Evolutionary conservation across 2,888 invertebrate genomes (phyloP).

Genomic region (Synanthedon formicaeformis): DNA sequence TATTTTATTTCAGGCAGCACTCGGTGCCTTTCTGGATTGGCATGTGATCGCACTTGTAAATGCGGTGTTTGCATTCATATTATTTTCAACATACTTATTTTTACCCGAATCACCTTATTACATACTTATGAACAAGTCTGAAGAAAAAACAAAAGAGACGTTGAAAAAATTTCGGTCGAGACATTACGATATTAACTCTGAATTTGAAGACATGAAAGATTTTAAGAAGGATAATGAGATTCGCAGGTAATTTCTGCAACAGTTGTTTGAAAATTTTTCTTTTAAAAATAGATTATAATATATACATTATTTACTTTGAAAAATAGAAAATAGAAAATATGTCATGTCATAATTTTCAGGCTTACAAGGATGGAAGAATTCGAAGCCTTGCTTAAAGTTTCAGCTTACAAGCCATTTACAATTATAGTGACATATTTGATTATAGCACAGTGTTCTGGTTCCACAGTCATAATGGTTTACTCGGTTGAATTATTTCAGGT

Average conservation of each 20-base stretch:
- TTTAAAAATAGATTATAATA: too few species aligned
- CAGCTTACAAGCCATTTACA: conserved; percentile 30
- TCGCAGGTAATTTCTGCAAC: conserved; percentile 23
- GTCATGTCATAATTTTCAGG: conserved; percentile 14
- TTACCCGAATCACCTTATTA: conserved; percentile 45
- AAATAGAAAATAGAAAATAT: neutral
- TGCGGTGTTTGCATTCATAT: conserved; percentile 12
- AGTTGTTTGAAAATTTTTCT: too few species aligned
- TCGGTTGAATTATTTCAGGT: conserved; percentile 38
- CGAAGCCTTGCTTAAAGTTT: conserved; percentile 14
- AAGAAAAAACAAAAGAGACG: conserved; percentile 12
- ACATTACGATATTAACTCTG: conserved; percentile 22
- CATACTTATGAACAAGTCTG: conserved; percentile 18
- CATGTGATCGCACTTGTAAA: conserved; percentile 19
- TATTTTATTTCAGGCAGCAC: conserved; percentile 22
- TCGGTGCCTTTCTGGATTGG: conserved; percentile 31
- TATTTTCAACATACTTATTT: conserved; percentile 17
- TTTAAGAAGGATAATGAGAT: conserved; percentile 35
- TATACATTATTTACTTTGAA: too few species aligned
- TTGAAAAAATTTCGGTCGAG: conserved; percentile 26
- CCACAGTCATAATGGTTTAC: conserved; percentile 30
- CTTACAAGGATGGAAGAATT: conserved; percentile 17
- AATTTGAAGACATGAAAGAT: conserved; percentile 29
- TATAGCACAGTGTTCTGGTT: conserved; percentile 27
- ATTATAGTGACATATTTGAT: conserved; percentile 22